A percentile compares a stretch with the other conserved stretches of the same genome.
Conservation (phyloP, 2,113 vertebrate species). For the Seriola quinqueradiata region DNA sequence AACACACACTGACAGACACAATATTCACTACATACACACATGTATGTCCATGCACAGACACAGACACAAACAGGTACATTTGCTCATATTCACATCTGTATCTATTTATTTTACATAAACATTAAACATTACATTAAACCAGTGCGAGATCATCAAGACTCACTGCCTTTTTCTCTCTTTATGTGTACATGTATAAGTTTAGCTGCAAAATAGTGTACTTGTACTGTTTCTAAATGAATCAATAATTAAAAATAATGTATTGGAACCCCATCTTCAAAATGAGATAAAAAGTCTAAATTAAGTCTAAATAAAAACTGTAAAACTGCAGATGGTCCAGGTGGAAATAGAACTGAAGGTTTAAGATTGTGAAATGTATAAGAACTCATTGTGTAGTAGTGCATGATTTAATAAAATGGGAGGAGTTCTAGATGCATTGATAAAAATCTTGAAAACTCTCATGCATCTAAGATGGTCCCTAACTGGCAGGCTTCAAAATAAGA, state of each 20-base stretch:
- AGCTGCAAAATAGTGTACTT: too few species aligned
- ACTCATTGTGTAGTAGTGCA: not conserved
- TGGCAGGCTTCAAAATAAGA: not conserved
- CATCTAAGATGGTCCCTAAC: not conserved
- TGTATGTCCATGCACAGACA: conserved; percentile 9
- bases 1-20: not conserved
- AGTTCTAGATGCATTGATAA: not conserved
- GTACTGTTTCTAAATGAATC: not conserved
- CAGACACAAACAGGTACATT: not conserved
- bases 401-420: not conserved
- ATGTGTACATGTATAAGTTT: not conserved
- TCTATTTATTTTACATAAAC: too few species aligned
- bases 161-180: not conserved
- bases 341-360: too few species aligned
- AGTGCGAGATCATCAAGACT: too few species aligned
- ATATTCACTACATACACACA: not conserved
- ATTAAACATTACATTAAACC: too few species aligned
- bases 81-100: not conserved
- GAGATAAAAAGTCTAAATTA: too few species aligned
- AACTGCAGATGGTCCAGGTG: too few species aligned
- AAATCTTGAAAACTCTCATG: not conserved
- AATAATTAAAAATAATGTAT: not conserved
- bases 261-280: not conserved
- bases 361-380: too few species aligned
- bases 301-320: too few species aligned